Conservation (phyloP, 2,113 vertebrate species). For the Lasiurus cinereus region DNA sequence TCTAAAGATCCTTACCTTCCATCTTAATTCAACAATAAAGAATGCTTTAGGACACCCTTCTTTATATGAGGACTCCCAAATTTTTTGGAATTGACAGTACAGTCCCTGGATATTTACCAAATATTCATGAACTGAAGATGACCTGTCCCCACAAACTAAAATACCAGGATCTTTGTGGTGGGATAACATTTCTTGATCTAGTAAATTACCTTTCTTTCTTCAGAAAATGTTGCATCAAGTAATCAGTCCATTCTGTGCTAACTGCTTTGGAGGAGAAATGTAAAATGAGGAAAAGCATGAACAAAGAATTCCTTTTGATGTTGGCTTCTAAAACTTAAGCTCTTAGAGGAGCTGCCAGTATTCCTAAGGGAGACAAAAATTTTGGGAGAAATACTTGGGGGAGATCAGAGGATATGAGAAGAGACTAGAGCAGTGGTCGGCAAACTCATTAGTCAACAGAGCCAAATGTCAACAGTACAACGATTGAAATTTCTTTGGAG, state of each 20-base stretch:
- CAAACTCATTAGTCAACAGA: no score
- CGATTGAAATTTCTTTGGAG: no score
- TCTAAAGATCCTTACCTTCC: background rate
- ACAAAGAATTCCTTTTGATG: background rate
- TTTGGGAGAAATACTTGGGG: background rate
- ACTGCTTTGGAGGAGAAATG: background rate
- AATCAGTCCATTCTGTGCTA: background rate
- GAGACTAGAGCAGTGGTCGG: background rate
- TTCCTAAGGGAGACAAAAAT: background rate
- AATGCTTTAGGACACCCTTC: background rate
- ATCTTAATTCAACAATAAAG: background rate
- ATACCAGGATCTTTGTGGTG: background rate
- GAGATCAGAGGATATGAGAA: background rate
- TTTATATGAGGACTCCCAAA: background rate
- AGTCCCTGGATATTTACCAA: background rate
- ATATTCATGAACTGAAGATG: constrained; percentile 11
- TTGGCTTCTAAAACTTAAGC: constrained; percentile 36
- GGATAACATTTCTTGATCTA: background rate
- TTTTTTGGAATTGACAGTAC: background rate
- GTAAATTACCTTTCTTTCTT: background rate
- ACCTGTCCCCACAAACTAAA: background rate
- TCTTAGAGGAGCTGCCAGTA: background rate
- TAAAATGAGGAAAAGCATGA: background rate
- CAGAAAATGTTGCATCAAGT: background rate
- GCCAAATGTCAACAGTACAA: no score